Base-by-base conservation (phyloP, 2,797 vertebrate genomes). In the Linurgus olivaceus region DNA sequence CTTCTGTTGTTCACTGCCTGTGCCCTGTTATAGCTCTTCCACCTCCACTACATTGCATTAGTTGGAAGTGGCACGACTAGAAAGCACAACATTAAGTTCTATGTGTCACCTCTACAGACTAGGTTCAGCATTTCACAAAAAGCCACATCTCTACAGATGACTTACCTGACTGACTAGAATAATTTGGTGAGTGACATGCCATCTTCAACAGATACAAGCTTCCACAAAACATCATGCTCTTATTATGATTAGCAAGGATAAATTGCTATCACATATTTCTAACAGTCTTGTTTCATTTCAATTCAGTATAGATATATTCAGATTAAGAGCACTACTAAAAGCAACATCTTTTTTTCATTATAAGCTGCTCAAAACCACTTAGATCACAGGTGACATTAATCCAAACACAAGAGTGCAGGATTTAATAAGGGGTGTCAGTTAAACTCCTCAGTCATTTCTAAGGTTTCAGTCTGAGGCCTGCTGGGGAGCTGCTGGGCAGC, bases 241-340 rank as follows among this genome's bases (percentile, higher is more conserved):
- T 70, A 28, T 66, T 48, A 28, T 17, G 17, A 75, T 31, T 51
- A 72, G 19, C 11, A 8, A 42, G 24, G 79, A 42, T 19, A 48
- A n/a, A 18, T 82, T 81, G 18, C 51, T 67, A 81, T 52, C 44
- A 38, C 38, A 42, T 61, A 73, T 35, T 78, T 88, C n/a, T 47
- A 86, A 77, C 17, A 63, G 19, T 18, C 54, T 86, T 6, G 2
- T 54, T 86, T 85, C 44, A 90, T 67, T 85, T 75, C 83, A 66
- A 54, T 77, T 86, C 18, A 57, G 37, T 1, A 1, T 9, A 73
- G 58, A 28, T 54, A 33, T 8, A 6, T 35, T 92, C 59, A 70
- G 47, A 75, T 66, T 63, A 90, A 65, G 25, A 82, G 31, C 33
- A 57, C 17, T 75, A 73, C 21, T 31, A 42, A 94, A 88, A 95